phyloP scores from a whole-genome alignment of 2,888 invertebrate species.

The Hyppa rectilinea region DNA sequence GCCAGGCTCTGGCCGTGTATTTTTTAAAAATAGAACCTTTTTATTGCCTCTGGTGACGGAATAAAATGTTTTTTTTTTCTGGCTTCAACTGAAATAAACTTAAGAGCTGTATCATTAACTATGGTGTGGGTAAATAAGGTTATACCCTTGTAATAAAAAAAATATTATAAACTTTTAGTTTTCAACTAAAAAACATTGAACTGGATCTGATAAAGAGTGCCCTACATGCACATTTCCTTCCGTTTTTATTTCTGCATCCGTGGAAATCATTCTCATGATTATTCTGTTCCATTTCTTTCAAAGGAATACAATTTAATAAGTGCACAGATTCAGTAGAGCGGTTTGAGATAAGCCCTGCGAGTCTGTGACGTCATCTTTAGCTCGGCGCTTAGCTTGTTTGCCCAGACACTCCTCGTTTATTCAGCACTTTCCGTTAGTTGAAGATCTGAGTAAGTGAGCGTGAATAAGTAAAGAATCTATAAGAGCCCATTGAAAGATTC shows the following conservation, averaged over 20 bases:
- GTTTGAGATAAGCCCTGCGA: constrained; percentile 30
- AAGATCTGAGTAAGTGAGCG: constrained; percentile 18
- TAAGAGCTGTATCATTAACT: background rate
- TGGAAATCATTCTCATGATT: background rate
- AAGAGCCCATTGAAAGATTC: constrained; percentile 5
- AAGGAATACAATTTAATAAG: constrained; percentile 30
- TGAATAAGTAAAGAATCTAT: constrained; percentile 33
- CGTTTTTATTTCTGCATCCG: background rate
- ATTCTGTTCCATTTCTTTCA: constrained; percentile 7
- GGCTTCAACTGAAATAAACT: background rate
- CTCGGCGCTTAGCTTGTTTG: constrained; percentile 37
- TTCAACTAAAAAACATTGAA: no score
- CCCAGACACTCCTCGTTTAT: constrained; percentile 30
- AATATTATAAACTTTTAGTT: no score
- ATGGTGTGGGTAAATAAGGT: background rate
- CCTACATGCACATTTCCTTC: background rate
- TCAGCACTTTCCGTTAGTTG: constrained; percentile 27
- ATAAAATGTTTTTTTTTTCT: background rate
- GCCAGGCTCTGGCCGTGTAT: background rate
- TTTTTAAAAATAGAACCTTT: constrained; percentile 9
- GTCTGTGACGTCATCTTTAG: constrained; percentile 26
- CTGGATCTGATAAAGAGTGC: no score
- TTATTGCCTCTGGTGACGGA: constrained; percentile 12
- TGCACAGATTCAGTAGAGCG: constrained; percentile 18
- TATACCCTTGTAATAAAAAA: no score